A percentile compares a stretch with the other conserved stretches of the same genome.
phyloP scores from a whole-genome alignment of 2,888 invertebrate genomes.

The Sphaerophoria rueppellii region DNA sequence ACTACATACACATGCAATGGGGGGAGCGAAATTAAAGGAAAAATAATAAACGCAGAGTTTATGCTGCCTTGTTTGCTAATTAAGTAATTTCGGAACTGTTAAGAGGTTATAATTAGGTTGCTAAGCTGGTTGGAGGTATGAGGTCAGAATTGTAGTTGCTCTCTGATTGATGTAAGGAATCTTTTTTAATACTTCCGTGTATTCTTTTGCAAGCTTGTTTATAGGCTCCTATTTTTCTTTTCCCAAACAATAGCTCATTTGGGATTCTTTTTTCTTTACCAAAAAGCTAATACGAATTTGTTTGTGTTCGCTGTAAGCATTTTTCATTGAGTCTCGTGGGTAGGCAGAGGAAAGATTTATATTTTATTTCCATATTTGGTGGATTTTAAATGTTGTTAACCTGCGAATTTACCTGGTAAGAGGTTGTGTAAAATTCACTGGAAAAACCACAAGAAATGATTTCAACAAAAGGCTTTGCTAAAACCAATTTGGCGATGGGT shows the following conservation, averaged over 20 bases:
- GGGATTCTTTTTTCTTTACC: background rate
- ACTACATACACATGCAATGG: conserved; percentile 2
- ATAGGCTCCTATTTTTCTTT: background rate
- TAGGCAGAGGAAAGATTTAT: background rate
- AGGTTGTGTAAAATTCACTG: conserved; percentile 2
- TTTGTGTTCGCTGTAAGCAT: background rate
- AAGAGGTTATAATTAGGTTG: conserved; percentile 49
- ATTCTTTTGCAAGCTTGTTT: conserved; percentile 19
- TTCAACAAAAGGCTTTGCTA: conserved; percentile 17
- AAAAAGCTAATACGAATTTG: background rate
- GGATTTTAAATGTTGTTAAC: background rate
- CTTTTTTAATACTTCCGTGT: conserved; percentile 30
- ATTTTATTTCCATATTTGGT: conserved; percentile 13
- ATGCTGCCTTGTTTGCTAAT: conserved; percentile 45
- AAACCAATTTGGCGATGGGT: conserved; percentile 13
- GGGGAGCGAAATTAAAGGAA: background rate
- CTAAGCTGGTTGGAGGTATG: conserved; percentile 29
- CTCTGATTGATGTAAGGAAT: conserved; percentile 39
- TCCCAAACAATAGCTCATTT: conserved; percentile 23
- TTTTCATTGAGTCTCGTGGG: background rate
- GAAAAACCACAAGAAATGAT: background rate
- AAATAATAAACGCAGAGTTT: conserved; percentile 14
- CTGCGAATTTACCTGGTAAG: background rate
- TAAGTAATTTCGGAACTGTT: conserved; percentile 54
- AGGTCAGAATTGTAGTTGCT: conserved; percentile 35